Base-by-base conservation (phyloP, 2,888 invertebrate genomes). In the Trichopria drosophilae region DNA sequence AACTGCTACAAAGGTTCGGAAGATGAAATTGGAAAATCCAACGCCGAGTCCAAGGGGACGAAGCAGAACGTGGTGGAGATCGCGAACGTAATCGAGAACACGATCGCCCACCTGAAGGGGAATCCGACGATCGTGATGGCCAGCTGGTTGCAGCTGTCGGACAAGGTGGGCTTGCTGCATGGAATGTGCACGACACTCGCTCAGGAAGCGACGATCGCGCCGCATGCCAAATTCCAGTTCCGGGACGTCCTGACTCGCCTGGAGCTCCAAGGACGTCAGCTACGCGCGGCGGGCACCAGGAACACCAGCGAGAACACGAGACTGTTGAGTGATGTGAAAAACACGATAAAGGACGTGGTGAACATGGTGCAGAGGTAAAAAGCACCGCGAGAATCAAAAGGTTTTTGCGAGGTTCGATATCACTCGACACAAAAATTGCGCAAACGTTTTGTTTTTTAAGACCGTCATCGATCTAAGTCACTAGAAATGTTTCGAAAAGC, bases 161-260 rank as follows among this genome's bases (percentile, higher is more conserved):
- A 90, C 67, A 88, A 88, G 72, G 83, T 90, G 40, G 88, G 90
- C 62, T 81, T 88, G 59, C 81, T 95, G 65, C 89, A 92, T 68
- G 84, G 85, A 15, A 85, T 88, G 59, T 94, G 93, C 77, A 83
- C 86, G 65, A 85, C 86, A 61, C 91, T 90, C 67, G 89, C 90
- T 12, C 94, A 94, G 63, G 82, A 81, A 58, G 83, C 83, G 51
- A 85, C 83, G 51, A 86, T 90, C 66, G 88, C 91, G 9, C 90
- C 92, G 13, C 91, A 93, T 70, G 86, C 88, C 40, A 88, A 93
- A 68, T 93, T 94, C 76, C 89, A 93, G 65, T 88, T 92, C 70
- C 84, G 90, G 31, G 87, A 89, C 73, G 75, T 88, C 54, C 80
- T 88, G 19, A 83, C 83, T 3, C 80, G 86, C 35, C 79, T 89